Evolutionary conservation across 2,797 vertebrate species (phyloP), one percentile per base, ranked within the genome.

Genomic region (Eulemur mongoz): DNA sequence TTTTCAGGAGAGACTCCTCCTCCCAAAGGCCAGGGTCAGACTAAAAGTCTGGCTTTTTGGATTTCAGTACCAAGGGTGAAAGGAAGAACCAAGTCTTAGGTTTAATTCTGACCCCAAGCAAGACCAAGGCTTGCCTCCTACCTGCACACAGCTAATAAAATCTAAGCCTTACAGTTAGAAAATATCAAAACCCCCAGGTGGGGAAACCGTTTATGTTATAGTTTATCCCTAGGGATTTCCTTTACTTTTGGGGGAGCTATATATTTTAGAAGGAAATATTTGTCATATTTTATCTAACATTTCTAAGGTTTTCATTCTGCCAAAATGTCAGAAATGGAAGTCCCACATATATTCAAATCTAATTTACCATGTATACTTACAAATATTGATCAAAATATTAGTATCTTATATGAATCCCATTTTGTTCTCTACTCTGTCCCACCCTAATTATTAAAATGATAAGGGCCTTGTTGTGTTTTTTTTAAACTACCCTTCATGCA

Each of bases 331-430:
- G 13, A 95, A 96, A 72, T n/a, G 11, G 15, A 73, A 79, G 32
- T 35, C 57, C 18, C 25, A 89, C 20, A 87, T 93, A 59, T 52
- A 67, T 57, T 43, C 70, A n/a, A 93, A 83, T 65, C 27, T 93
- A 83, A 93, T 38, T 95, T 78, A 84, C 45, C 45, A 63, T 27
- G 32, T 13, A 72, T 23, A 32, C 38, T 83, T 86, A 93, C 3
- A 82, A 93, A 82, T 48, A 88, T 3, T 88, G 25, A 32, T 83
- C 63, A 94, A 84, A 93, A 83, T 45, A 94, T 83, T 40, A 91
- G 43, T 18, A 52, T 48, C 69, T 75, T 88, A 75, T 18, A 61
- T 61, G 43, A 93, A 79, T 75, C 7, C 27, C 45, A n/a, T 35
- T 61, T 93, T 95, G 83, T 85, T 86, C 67, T 89, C 50, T 80